Base-by-base conservation (phyloP, 2,888 invertebrate genomes). In the Leptodirus hochenwartii region DNA sequence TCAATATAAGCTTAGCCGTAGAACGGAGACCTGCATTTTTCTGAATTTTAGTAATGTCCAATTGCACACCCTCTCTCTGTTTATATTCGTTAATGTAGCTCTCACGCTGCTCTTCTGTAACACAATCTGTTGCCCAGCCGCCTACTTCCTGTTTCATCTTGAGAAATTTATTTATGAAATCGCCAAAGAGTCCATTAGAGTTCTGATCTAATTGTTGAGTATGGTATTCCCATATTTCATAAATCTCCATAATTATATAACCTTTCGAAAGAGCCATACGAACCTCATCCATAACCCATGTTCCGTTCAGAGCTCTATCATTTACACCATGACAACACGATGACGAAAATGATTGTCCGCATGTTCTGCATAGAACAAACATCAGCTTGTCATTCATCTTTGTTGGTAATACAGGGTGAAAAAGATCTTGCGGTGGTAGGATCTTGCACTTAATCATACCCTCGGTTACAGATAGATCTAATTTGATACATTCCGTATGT, bases 211-310 rank as follows among this genome's bases (percentile, higher is more conserved):
- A 28, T n/a, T 30, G 29, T 30, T 12, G 11, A 10, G 15, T 15
- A 6, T 43, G 27, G 31, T 48, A 52, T 30, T 47, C 40, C 44
- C 47, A 50, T 13, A 51, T 43, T 37, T 49, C 47, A 17, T 39
- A 37, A 8, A 49, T 40, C 17, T 45, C 29, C 2, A 41, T 4
- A 11, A 48, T 35, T 22, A 30, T 29, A 25, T 51, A 51, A 1
- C 46, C 47, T 14, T 32, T 31, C 27, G 40, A 22, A 0, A 45
- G 15, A 5, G 49, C 50, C 32, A 38, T 41, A 22, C 35, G 15
- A 0, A 53, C 15, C 36, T 51, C 50, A n/a, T 41, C 42, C 3
- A 42, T 38, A 12, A 49, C 43, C 49, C 46, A 53, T 1, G 47
- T 47, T 2, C 35, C 35, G 2, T 17, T 15, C 4, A 35, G 15